phyloP scores from a whole-genome alignment of 2,888 invertebrate genomes.

The Drosophila emarginata region DNA sequence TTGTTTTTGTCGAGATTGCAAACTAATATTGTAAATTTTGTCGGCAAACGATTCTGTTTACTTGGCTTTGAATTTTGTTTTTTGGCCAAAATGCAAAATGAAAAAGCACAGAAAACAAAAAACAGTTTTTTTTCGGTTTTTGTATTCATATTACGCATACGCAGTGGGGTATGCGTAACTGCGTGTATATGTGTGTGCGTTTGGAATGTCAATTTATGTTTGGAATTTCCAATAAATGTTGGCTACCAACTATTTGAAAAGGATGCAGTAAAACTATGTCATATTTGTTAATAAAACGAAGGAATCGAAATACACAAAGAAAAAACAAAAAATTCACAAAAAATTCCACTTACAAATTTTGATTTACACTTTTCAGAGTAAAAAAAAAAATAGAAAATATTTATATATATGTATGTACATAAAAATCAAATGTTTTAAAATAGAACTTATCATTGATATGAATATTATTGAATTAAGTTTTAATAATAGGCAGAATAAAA shows the following conservation, averaged over 20 bases:
- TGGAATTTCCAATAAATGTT: constrained; percentile 14
- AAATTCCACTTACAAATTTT: neutral
- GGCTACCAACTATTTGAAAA: constrained; percentile 17
- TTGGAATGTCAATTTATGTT: constrained; percentile 22
- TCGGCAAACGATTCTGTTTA: constrained; percentile 68
- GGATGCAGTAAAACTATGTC: constrained; percentile 1
- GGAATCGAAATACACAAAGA: neutral
- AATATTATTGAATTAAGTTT: no score
- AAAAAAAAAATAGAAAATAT: neutral
- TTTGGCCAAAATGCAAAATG: constrained; percentile 5
- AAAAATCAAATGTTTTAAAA: no score
- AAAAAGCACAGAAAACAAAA: constrained; percentile 2
- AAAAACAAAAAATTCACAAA: neutral
- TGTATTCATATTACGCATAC: constrained; percentile 36
- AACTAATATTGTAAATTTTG: constrained; percentile 71
- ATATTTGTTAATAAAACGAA: constrained; percentile 3
- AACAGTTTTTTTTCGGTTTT: constrained; percentile 7
- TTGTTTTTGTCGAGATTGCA: constrained; percentile 63
- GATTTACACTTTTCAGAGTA: neutral
- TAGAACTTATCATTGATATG: no score
- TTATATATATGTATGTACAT: neutral
- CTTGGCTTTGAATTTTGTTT: constrained; percentile 56
- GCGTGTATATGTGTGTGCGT: constrained; percentile 10
- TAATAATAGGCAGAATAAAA: no score
- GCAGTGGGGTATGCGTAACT: constrained; percentile 16